phyloP scores from a whole-genome alignment of 2,113 vertebrate species.

The Cephalopterus ornatus region DNA sequence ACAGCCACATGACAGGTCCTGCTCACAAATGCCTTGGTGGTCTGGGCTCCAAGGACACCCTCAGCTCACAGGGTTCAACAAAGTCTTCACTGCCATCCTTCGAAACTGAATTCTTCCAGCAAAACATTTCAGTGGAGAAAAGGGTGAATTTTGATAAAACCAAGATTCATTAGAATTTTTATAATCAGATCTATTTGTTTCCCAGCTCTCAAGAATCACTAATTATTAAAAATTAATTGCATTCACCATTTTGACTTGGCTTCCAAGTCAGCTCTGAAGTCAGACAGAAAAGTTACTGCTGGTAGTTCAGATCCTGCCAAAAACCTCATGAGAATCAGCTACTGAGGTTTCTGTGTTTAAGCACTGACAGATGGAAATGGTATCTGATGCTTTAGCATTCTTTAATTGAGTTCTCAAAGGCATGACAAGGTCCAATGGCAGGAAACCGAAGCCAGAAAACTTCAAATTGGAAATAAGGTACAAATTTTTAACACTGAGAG shows the following conservation, averaged over 20 bases:
- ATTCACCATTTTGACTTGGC: not conserved
- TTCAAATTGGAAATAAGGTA: slow-evolving; percentile 11
- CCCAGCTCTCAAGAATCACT: not conserved
- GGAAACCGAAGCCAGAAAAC: slow-evolving; percentile 13
- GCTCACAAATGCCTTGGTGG: fast-evolving
- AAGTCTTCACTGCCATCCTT: not conserved
- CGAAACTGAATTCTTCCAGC: not conserved
- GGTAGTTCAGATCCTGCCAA: not conserved
- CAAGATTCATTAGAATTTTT: not conserved
- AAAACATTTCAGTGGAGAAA: not conserved
- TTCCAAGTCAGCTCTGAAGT: not conserved
- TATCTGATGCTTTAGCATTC: not conserved
- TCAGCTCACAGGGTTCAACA: not conserved
- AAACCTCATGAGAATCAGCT: not conserved
- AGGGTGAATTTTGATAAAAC: not conserved
- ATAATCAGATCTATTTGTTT: not conserved
- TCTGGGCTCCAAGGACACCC: not conserved
- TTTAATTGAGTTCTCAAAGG: slow-evolving; percentile 38
- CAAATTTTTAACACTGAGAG: slow-evolving; percentile 11
- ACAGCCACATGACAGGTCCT: fast-evolving
- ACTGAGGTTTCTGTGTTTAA: slow-evolving; percentile 6
- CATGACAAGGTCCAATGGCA: slow-evolving; percentile 9
- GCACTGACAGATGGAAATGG: slow-evolving; percentile 30
- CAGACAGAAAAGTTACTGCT: not conserved
- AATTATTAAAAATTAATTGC: not conserved